Evolutionary conservation across 2,888 invertebrate genomes (phyloP).

Genomic region (Scaptodrosophila latifasciaeformis): DNA sequence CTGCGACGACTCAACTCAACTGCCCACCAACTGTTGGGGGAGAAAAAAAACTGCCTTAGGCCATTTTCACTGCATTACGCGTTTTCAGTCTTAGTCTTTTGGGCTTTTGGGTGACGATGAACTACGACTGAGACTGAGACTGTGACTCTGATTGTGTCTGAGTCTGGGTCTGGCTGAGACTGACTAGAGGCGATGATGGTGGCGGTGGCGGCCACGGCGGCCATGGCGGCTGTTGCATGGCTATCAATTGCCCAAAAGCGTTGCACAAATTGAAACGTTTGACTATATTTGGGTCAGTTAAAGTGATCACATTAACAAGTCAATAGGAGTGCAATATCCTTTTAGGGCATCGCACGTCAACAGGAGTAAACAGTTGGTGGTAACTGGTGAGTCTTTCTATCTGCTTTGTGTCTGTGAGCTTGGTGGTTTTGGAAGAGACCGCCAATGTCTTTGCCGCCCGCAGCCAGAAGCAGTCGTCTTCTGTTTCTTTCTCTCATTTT

Average conservation of each 20-base stretch:
- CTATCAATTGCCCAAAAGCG: conserved; percentile 70
- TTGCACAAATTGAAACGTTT: conserved; percentile 72
- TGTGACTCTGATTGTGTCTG: conserved; percentile 13
- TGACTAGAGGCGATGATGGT: too few relatives aligned
- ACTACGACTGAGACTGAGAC: conserved; percentile 28
- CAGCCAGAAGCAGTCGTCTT: too few relatives aligned
- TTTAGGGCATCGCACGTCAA: conserved; percentile 68
- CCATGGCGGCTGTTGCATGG: conserved; percentile 39
- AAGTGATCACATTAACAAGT: conserved; percentile 73
- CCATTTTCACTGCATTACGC: conserved; percentile 61
- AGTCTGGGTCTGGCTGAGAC: conserved; percentile 10
- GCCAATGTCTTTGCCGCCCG: background rate
- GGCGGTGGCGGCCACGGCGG: conserved; percentile 9
- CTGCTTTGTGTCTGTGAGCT: too few relatives aligned
- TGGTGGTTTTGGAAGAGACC: too few relatives aligned
- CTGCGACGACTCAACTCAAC: conserved; percentile 30
- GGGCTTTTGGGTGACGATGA: conserved; percentile 51
- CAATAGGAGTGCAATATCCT: conserved; percentile 71
- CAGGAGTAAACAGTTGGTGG: conserved; percentile 53
- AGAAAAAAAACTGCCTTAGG: conserved; percentile 43
- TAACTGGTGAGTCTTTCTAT: conserved; percentile 33
- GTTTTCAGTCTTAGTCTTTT: conserved; percentile 14
- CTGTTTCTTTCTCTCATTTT: too few relatives aligned
- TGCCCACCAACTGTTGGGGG: conserved; percentile 30
- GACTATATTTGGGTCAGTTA: conserved; percentile 72